Conservation (phyloP, 2,113 vertebrate species). For the Panthera leo region DNA sequence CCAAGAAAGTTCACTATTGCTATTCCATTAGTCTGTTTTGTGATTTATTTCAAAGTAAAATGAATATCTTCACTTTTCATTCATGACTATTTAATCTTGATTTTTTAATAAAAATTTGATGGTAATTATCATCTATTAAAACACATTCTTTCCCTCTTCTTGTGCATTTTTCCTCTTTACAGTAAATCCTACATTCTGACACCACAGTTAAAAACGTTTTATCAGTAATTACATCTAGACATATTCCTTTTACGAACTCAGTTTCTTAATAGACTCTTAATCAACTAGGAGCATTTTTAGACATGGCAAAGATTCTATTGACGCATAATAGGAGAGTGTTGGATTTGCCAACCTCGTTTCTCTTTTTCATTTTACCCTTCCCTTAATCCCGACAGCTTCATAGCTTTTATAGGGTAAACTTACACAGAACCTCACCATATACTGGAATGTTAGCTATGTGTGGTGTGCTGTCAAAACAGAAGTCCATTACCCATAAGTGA, state of each 20-base stretch:
- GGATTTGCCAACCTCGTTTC: not conserved
- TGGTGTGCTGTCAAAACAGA: not conserved
- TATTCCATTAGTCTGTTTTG: constrained; percentile 64
- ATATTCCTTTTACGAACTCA: constrained; percentile 22
- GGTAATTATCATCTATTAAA: constrained; percentile 56
- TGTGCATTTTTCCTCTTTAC: not conserved
- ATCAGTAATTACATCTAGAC: constrained; percentile 58
- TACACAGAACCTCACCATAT: not conserved
- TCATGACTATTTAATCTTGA: constrained; percentile 66
- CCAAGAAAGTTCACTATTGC: constrained; percentile 68
- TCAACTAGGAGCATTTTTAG: not conserved
- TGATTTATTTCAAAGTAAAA: constrained; percentile 77
- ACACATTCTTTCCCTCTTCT: not conserved
- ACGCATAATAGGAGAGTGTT: not conserved
- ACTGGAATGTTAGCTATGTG: not conserved
- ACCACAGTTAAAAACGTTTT: constrained; percentile 51
- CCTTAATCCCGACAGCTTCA: not conserved
- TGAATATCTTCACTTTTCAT: constrained; percentile 61
- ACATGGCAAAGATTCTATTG: not conserved
- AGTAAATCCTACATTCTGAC: constrained; percentile 19
- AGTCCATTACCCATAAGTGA: not conserved
- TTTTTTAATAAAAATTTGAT: constrained; percentile 60
- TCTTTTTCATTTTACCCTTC: not conserved
- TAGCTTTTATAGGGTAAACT: not conserved
- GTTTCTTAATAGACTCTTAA: not conserved